Base-by-base conservation (phyloP, 2,797 vertebrate species). In the Sebastolobus alascanus region DNA sequence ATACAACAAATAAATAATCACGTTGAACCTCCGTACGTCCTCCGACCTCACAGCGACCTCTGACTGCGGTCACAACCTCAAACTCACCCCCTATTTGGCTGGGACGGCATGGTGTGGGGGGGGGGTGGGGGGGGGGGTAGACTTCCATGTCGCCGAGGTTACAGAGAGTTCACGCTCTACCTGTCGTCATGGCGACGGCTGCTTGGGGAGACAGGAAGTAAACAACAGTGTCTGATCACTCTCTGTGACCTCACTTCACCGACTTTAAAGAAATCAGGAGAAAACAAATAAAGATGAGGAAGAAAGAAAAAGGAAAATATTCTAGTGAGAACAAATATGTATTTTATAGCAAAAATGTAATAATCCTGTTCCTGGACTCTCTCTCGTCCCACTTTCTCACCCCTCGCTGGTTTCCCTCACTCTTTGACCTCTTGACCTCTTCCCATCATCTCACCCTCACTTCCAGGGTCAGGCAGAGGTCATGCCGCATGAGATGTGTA, bases 201-300 rank as follows among this genome's bases (percentile, higher is more conserved):
- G 75, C 52, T 16, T 9, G n/a, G 38, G 38, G 37, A 80, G 73
- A 82, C 79, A 79, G 89, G 85, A 90, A 77, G 79, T 84, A 80
- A 84, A 85, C 68, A 79, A 63, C 38, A 16, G 56, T 12, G 31
- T 52, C 67, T 22, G 25, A 80, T 73, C 52, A 8, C 8, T 37
- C 16, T 8, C 33, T 25, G 14, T 37, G 71, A 68, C 25, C 37
- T 56, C 16, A 7, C 7, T 14, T 20, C 3, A 46, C 4, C 22
- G 5, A 2, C 2, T 60, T 69, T 55, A 29, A 58, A 33, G 50
- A 38, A 3, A 20, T 25, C 27, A 60, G 20, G 18, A 68, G 46
- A 3, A 27, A 37, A 55, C 27, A 6, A 55, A 58, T 6, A 29
- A 12, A 52, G 4, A 60, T 1, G 20, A 3, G 27, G 6, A 35